Percentiles rank a stretch among this genome's conserved stretches.
These are phyloP conservation scores for Apantesis nais DNA, from an alignment of 2,888 invertebrate species.

Conservation along the genomic window DNA sequence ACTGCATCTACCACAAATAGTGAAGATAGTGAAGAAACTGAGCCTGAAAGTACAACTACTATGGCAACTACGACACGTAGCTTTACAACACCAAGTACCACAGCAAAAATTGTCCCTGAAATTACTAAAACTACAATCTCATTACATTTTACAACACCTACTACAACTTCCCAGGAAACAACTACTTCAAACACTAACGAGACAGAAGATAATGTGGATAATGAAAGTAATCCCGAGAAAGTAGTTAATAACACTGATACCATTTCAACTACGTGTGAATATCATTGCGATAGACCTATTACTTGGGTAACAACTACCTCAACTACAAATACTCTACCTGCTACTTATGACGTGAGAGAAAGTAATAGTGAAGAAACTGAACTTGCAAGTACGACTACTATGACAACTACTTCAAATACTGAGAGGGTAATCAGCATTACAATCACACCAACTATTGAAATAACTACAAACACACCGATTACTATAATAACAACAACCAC, in stretches of 20 bases:
- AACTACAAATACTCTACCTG: conserved; percentile 1
- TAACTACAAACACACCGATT: neutral
- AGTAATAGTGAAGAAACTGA: neutral
- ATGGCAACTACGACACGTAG: neutral
- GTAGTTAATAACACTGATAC: neutral
- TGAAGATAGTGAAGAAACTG: neutral
- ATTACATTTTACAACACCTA: conserved; percentile 3
- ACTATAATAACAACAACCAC: neutral
- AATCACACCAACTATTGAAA: neutral
- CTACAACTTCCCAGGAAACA: neutral
- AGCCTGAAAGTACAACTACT: neutral
- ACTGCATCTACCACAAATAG: neutral
- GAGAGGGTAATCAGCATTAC: neutral
- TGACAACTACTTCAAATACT: neutral
- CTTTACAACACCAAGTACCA: neutral
- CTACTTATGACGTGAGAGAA: neutral
- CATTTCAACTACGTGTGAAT: neutral
- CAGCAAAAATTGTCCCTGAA: neutral
- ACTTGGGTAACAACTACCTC: conserved; percentile 6
- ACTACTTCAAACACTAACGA: neutral
- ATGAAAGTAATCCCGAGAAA: too few relatives aligned
- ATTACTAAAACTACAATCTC: neutral
- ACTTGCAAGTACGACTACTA: neutral
- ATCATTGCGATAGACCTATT: conserved; percentile 9
- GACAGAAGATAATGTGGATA: neutral